Evolutionary conservation across 2,797 vertebrate species (phyloP), one percentile per base, ranked within the genome.

Genomic region (Spea hammondii): DNA sequence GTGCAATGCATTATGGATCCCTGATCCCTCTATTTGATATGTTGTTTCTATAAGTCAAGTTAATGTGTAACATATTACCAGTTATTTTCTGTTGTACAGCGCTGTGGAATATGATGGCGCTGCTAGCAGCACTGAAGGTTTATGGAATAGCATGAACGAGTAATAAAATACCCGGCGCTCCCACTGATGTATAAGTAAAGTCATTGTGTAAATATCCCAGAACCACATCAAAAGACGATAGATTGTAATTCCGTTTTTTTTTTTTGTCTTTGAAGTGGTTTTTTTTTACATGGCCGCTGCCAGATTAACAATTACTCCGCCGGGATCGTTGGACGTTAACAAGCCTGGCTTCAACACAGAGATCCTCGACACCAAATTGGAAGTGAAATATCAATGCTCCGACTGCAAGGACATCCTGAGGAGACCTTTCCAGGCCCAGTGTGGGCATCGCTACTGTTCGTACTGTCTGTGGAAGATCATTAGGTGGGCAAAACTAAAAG

Each of bases 361-460:
- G 70, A 95, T 99, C 73, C 89, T 99, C 80, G 95, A 93, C 1
- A 93, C 96, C 13, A 94, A 92, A 71, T 91, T 97, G 85, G 97
- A 99, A 84, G 92, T 92, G 85, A 99, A 99, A 82, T 99, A 99
- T 87, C 93, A 97, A 86, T 99, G 97, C 83, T 95, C 96, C 0
- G 94, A 96, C 62, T 99, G 97, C 86, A 91, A 88, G 86, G 95
- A 95, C 78, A 94, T 99, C 44, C 83, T 99, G 70, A 91, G 98
- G 86, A 92, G 94, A 82, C 97, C 98, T 0, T 94, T 96, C 82
- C 98, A 99, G 88, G 98, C 96, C 0, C 95, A 97, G 88, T 99
- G 98, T 0, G 97, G 98, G 13, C 98, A 99, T 79, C 96, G 98
- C 70, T 99, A 96, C 92, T 99, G 97, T 82, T 94, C 94, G 5